A percentile compares a stretch with the other conserved stretches of the same genome.
phyloP scores from a whole-genome alignment of 1,140 invertebrate species.

The Diachasma alloeum region DNA sequence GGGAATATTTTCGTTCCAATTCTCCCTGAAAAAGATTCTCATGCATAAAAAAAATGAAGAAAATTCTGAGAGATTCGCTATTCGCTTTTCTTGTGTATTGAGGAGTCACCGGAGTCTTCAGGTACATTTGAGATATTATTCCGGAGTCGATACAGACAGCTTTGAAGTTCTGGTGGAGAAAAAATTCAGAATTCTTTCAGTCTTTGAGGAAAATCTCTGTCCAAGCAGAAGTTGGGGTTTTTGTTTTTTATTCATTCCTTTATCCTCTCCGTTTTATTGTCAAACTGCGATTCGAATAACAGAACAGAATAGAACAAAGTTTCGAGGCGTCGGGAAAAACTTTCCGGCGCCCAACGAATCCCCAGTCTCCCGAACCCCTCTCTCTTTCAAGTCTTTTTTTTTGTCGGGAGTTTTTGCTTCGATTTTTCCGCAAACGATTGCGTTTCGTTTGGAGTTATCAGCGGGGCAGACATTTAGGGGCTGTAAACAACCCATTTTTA shows the following conservation, averaged over 20 bases:
- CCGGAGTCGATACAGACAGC: neutral
- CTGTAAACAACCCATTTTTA: neutral
- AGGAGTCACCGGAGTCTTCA: neutral
- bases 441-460: neutral
- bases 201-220: constrained; percentile 3
- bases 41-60: too few relatives aligned
- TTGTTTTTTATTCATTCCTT: neutral
- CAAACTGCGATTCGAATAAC: constrained; percentile 20
- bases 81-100: neutral
- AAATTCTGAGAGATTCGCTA: too few relatives aligned
- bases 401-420: neutral
- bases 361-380: constrained; percentile 19
- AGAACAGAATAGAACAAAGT: constrained; percentile 26
- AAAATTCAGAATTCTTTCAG: neutral
- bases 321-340: constrained; percentile 25
- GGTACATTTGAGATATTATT: neutral
- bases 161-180: neutral
- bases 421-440: neutral
- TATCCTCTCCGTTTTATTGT: neutral
- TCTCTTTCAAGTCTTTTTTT: neutral
- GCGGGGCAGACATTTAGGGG: neutral
- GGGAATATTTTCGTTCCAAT: too few relatives aligned
- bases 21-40: too few relatives aligned
- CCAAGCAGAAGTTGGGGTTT: constrained; percentile 5
- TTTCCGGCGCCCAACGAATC: constrained; percentile 37